Base-by-base conservation (phyloP, 37 sponge, comb jelly and placozoan species). In the Lycopodina hypogea region DNA sequence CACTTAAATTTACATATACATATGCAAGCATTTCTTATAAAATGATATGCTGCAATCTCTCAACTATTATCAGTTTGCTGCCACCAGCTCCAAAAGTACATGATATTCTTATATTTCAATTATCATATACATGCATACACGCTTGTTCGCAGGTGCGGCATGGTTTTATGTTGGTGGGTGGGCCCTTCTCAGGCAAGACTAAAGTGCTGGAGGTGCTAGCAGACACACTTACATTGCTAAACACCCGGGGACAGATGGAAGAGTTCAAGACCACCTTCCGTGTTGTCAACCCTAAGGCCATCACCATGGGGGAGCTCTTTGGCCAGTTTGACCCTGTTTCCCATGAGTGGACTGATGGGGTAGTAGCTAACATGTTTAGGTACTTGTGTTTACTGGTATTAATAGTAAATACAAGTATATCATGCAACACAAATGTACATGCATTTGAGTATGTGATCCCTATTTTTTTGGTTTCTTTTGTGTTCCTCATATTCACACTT, bases 241-340 rank as follows among this genome's bases (percentile, higher is more conserved):
- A 84, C 72, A 90, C 92, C 68, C 52, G 88, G 38, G 93, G 81
- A 42, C 84, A 88, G 78, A 89, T 97, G 89, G 98, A 89, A 9
- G 98, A 97, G 74, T 72, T 73, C 64, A 87, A 82, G 79, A 84
- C 90, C 17, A 75, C 56, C 45, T 94, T 82, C 57, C 76, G 84
- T 19, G 94, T 98, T 52, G 91, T 98, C 74, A 98, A 98, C 69
- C 99, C 99, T 12, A 98, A 98, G 92, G 75, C 94, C 50, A 85
- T 98, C 74, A 93, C 99, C 6, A 93, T 98, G 99, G 99, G 99
- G 9, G 90, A 95, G 62, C 87, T 98, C 56, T 98, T 93, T 81
- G 99, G 99, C 32, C 99, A 98, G 87, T 98, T 98, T 91, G 99
- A 98, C 56, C 99, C 96, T 56, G 93, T 98, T 22, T 98, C 99